phyloP scores from a whole-genome alignment of 1,140 invertebrate species.

The Homarus americanus region DNA sequence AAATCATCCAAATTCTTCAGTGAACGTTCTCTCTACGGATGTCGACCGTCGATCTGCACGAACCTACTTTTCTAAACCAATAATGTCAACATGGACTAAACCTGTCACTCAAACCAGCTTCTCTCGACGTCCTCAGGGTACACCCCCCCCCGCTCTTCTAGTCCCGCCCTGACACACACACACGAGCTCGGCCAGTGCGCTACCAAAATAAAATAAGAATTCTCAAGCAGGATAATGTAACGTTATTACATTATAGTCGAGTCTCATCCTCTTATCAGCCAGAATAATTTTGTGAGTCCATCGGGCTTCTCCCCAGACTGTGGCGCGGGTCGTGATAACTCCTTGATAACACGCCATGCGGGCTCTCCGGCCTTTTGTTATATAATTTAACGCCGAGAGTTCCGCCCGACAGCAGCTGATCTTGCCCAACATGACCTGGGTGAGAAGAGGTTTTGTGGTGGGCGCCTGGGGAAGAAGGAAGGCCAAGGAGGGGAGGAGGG shows the following conservation, averaged over 20 bases:
- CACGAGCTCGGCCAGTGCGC: too few relatives aligned
- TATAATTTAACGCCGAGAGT: constrained; percentile 15
- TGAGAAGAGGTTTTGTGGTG: too few relatives aligned
- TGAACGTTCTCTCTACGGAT: too few relatives aligned
- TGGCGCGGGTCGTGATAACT: neutral
- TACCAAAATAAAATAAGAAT: neutral
- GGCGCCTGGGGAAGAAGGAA: too few relatives aligned
- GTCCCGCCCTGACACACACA: too few relatives aligned
- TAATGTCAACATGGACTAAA: too few relatives aligned
- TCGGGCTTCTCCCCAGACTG: neutral
- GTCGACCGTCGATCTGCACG: too few relatives aligned
- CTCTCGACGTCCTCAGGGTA: neutral
- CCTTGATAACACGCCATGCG: constrained; percentile 6
- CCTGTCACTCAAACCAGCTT: too few relatives aligned
- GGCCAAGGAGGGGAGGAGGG: too few relatives aligned
- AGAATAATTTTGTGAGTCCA: neutral
- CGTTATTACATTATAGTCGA: neutral
- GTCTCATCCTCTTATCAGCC: neutral
- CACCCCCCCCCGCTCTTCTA: neutral
- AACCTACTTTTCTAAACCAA: too few relatives aligned
- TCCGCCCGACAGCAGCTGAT: neutral
- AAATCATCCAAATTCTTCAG: too few relatives aligned
- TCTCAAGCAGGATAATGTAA: neutral
- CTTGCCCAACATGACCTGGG: neutral
- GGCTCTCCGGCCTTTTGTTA: neutral